Evolutionary conservation across 2,113 vertebrate genomes (phyloP).

Genomic region (Dolichotis patagonum): DNA sequence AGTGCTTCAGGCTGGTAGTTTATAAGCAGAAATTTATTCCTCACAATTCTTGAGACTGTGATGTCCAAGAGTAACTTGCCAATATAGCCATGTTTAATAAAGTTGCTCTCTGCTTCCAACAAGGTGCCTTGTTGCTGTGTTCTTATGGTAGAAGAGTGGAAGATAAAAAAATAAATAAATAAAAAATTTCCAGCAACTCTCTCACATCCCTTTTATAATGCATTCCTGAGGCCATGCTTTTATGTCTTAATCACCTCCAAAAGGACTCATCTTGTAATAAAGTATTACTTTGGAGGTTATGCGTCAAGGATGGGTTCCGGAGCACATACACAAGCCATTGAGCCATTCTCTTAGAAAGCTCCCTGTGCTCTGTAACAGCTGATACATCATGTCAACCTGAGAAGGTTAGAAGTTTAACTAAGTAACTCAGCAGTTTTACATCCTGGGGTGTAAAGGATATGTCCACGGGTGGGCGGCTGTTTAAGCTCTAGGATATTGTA

Average conservation of each 20-base stretch:
- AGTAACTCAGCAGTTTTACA: background rate
- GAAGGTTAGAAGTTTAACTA: background rate
- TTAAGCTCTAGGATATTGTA: background rate
- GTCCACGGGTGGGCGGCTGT: background rate
- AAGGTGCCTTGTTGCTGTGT: background rate
- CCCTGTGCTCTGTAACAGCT: background rate
- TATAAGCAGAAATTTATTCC: background rate
- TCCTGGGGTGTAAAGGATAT: background rate
- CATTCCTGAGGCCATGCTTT: background rate
- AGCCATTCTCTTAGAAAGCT: background rate
- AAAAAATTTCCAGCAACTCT: background rate
- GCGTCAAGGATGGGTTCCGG: background rate
- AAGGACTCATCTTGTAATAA: background rate
- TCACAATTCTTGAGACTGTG: background rate
- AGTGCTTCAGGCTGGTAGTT: background rate
- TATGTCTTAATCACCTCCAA: background rate
- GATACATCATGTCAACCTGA: background rate
- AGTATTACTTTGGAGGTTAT: background rate
- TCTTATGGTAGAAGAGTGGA: background rate
- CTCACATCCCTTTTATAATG: background rate
- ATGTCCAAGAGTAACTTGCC: background rate
- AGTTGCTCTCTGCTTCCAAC: background rate
- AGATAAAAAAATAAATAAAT: background rate
- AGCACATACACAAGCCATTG: background rate
- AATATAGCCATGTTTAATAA: background rate